phyloP scores from a whole-genome alignment of 2,888 invertebrate genomes.

The Embidobia sp. region DNA sequence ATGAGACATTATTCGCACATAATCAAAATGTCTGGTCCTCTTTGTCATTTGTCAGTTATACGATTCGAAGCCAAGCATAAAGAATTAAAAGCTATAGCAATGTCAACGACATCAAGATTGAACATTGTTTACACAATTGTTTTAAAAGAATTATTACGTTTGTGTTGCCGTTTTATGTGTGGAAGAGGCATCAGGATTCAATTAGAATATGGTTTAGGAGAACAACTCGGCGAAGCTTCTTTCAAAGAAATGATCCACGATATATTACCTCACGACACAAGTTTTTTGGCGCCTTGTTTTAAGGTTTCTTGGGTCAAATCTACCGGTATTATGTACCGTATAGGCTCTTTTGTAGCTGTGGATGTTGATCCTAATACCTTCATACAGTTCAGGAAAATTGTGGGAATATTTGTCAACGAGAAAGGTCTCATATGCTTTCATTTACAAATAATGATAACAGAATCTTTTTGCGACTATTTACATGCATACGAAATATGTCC shows the following conservation, averaged over 20 bases:
- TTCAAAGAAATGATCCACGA: no score
- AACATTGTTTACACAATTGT: slow-evolving; percentile 18
- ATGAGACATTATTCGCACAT: slow-evolving; percentile 14
- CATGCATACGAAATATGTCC: no score
- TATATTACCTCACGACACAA: no score
- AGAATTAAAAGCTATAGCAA: slow-evolving; percentile 17
- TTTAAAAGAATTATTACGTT: slow-evolving; percentile 16
- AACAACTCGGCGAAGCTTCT: no score
- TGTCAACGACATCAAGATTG: slow-evolving; percentile 4
- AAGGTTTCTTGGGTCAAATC: background rate
- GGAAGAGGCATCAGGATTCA: background rate
- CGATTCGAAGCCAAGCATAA: slow-evolving; percentile 32
- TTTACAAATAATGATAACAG: slow-evolving; percentile 7
- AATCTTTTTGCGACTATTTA: background rate
- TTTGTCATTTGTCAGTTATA: slow-evolving; percentile 7
- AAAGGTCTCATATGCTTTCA: background rate
- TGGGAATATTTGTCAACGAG: slow-evolving; percentile 6
- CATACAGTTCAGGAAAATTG: slow-evolving; percentile 3
- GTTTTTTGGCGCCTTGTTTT: slow-evolving; percentile 2
- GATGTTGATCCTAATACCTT: background rate
- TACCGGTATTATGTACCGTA: background rate
- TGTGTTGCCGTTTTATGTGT: slow-evolving; percentile 16
- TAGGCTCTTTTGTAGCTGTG: slow-evolving; percentile 6
- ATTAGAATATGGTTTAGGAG: background rate
- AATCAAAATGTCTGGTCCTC: slow-evolving; percentile 10